phyloP scores from a whole-genome alignment of 2,888 invertebrate species.

The Drosophila mulleri region DNA sequence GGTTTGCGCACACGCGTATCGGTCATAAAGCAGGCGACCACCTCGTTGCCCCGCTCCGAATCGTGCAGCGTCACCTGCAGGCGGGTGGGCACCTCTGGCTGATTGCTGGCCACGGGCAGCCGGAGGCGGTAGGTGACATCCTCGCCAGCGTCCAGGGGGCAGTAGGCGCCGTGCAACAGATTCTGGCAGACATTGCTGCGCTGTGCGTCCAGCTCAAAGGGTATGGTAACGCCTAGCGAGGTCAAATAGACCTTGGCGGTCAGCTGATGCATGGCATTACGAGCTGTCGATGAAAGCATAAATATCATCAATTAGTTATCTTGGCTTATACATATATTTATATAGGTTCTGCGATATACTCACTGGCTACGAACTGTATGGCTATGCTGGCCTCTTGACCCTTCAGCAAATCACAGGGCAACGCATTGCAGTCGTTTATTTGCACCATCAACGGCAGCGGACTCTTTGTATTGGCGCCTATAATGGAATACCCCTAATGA shows the following conservation, averaged over 20 bases:
- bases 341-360: conserved; percentile 51
- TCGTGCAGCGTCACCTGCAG: conserved; percentile 76
- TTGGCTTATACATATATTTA: neutral
- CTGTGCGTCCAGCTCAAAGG: conserved; percentile 60
- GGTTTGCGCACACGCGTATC: conserved; percentile 72
- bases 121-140: conserved; percentile 82
- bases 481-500: neutral
- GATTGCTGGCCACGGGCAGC: conserved; percentile 68
- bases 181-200: conserved; percentile 80
- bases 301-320: neutral
- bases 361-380: conserved; percentile 81
- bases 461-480: conserved; percentile 59
- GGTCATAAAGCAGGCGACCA: conserved; percentile 76
- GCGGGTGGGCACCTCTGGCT: conserved; percentile 78
- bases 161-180: conserved; percentile 80
- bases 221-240: conserved; percentile 69
- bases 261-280: conserved; percentile 60
- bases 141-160: conserved; percentile 82
- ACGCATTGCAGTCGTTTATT: conserved; percentile 67
- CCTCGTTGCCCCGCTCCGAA: conserved; percentile 44
- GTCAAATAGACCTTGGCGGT: conserved; percentile 63
- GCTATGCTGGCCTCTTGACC: conserved; percentile 65
- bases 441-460: conserved; percentile 73
- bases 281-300: conserved; percentile 41
- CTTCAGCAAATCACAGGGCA: conserved; percentile 74